These are phyloP conservation scores for Colostygia pectinataria DNA, from an alignment of 2,888 invertebrate species.

Conservation along the genomic window DNA sequence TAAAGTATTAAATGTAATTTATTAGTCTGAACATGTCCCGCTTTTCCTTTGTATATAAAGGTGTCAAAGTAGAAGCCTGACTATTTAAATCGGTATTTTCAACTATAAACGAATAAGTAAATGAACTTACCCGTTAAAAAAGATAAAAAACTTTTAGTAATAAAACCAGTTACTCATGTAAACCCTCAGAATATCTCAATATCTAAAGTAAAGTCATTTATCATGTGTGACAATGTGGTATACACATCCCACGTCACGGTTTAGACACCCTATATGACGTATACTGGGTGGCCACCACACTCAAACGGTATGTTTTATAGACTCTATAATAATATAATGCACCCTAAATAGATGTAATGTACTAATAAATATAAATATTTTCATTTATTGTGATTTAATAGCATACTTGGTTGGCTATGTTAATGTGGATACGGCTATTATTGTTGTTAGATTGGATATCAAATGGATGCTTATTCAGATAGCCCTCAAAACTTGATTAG, in stretches of 20 bases:
- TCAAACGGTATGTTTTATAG: constrained; percentile 62
- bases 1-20: constrained; percentile 16
- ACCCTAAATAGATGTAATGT: constrained; percentile 61
- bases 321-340: constrained; percentile 69
- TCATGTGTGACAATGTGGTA: constrained; percentile 27
- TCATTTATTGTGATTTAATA: constrained; percentile 73
- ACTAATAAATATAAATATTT: constrained; percentile 76
- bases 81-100: too few relatives aligned
- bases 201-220: constrained; percentile 18
- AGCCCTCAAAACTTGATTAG: too few relatives aligned
- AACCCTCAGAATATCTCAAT: constrained; percentile 11
- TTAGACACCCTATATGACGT: constrained; percentile 24
- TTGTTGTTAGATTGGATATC: too few relatives aligned
- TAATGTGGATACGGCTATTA: constrained; percentile 50
- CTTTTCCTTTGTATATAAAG: neutral
- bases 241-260: constrained; percentile 32
- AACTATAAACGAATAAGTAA: too few relatives aligned
- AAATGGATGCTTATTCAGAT: too few relatives aligned
- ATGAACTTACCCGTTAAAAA: too few relatives aligned
- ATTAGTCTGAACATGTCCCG: constrained; percentile 15
- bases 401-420: constrained; percentile 37
- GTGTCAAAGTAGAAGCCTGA: too few relatives aligned
- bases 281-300: constrained; percentile 64
- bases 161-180: too few relatives aligned
- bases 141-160: too few relatives aligned